Conservation (phyloP, 2,888 invertebrate genomes). For the Synanthedon vespiformis region DNA sequence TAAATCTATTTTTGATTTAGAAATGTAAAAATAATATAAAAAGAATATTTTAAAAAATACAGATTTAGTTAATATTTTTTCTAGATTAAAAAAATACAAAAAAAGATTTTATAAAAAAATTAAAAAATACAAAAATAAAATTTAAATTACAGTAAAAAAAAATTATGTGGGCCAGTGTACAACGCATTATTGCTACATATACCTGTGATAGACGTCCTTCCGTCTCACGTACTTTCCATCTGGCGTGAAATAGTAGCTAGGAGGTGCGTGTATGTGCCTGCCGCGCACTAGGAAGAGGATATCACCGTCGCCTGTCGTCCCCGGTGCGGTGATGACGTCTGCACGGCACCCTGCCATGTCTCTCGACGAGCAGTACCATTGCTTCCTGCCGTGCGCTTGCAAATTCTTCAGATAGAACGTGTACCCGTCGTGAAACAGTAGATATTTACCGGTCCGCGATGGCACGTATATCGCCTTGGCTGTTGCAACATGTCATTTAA, state of each 20-base stretch:
- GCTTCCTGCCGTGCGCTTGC: slow-evolving; percentile 60
- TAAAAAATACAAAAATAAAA: neutral
- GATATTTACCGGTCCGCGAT: slow-evolving; percentile 61
- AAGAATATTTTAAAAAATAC: slow-evolving; percentile 2
- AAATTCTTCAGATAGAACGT: slow-evolving; percentile 64
- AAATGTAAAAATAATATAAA: neutral
- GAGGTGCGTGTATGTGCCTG: slow-evolving; percentile 56
- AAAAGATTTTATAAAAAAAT: neutral
- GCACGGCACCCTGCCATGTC: slow-evolving; percentile 65
- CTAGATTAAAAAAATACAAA: neutral
- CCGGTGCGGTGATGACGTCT: slow-evolving; percentile 60
- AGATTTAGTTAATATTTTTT: neutral
- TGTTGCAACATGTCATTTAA: slow-evolving; percentile 29
- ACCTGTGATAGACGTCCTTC: slow-evolving; percentile 58
- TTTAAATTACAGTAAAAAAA: slow-evolving; percentile 1
- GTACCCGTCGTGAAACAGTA: slow-evolving; percentile 58
- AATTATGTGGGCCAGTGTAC: neutral
- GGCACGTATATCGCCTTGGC: slow-evolving; percentile 64
- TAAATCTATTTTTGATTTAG: neutral
- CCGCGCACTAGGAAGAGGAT: slow-evolving; percentile 58
- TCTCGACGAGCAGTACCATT: slow-evolving; percentile 64
- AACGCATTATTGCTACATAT: slow-evolving; percentile 37
- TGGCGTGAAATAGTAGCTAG: slow-evolving; percentile 59
- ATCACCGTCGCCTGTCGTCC: slow-evolving; percentile 37
- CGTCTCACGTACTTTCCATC: slow-evolving; percentile 62